Base-by-base conservation (phyloP, 2,888 invertebrate genomes). In the Hydraecia micacea region DNA sequence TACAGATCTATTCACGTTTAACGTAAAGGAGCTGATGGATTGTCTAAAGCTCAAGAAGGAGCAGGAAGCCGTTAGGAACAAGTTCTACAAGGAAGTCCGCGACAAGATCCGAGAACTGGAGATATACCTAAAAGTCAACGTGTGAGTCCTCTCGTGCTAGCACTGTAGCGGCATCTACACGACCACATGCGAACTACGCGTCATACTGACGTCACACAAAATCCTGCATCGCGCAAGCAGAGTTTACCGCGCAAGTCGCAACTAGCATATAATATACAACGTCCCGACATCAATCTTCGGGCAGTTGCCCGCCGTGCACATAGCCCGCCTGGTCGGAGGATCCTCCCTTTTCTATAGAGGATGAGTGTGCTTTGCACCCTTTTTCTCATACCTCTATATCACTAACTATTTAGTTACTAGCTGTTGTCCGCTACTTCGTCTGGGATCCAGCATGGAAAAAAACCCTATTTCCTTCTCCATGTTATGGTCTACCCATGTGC, bases 1-100 rank as follows among this genome's bases (percentile, higher is more conserved):
- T 90, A 1, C 92, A 97, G 97, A 97, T 90, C 90, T 97, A 0
- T 95, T 95, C 71, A 89, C 89, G 0, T 97, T 96, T 87, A 97
- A 96, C 79, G 94, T 94, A 4, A 94, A 93, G 39, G 97, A 97
- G 72, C 92, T 96, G 77, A 88, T 92, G 0, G 93, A 93, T 0
- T 94, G 94, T 2, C 88, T 91, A 32, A 92, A 91, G 46, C 82
- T 97, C 60, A 96, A 97, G 72, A 95, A 95, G 0, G 95, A 96
- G 2, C 97, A 97, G 71, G 95, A 95, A 0, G 95, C 94, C 0
- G 91, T 91, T 0, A 94, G 97, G 25, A 89, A 36, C 0, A 93
- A 94, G 13, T 96, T 97, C 80, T 94, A 95, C 81, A 96, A 95
- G 36, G 96, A 96, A 1, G 92, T 95, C 1, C 91, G 93, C 0